Percentiles rank a stretch among this genome's conserved stretches.
phyloP scores from a whole-genome alignment of 2,888 invertebrate species.

The Leuctra nigra region DNA sequence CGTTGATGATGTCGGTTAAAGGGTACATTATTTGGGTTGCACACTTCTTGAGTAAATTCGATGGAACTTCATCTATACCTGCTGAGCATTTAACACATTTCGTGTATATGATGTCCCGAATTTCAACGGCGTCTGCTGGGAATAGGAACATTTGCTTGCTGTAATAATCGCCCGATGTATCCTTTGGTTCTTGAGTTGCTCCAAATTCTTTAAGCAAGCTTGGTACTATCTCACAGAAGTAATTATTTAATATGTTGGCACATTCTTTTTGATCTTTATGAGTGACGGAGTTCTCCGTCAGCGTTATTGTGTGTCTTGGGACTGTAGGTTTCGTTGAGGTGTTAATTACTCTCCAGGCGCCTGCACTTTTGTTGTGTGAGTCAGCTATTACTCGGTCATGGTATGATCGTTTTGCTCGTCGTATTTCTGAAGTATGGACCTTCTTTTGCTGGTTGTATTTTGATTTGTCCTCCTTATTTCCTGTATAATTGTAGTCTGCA shows the following conservation, averaged over 20 bases:
- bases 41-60: background rate
- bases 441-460: background rate
- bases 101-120: background rate
- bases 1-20: constrained; percentile 4
- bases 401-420: background rate
- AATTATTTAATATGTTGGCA: background rate
- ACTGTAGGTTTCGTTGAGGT: background rate
- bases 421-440: background rate
- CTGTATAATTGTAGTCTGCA: too few relatives aligned
- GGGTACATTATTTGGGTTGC: background rate
- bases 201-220: background rate
- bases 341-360: background rate
- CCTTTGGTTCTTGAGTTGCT: background rate
- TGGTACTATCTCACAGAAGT: background rate
- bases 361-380: background rate
- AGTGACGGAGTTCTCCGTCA: background rate
- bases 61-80: background rate
- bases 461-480: too few relatives aligned
- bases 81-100: background rate
- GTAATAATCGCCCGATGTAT: background rate
- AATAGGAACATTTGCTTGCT: background rate
- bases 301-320: background rate
- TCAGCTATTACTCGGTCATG: background rate
- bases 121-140: background rate
- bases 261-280: background rate